Base-by-base conservation (phyloP, 2,113 vertebrate species). In the Cyprinus carpio region DNA sequence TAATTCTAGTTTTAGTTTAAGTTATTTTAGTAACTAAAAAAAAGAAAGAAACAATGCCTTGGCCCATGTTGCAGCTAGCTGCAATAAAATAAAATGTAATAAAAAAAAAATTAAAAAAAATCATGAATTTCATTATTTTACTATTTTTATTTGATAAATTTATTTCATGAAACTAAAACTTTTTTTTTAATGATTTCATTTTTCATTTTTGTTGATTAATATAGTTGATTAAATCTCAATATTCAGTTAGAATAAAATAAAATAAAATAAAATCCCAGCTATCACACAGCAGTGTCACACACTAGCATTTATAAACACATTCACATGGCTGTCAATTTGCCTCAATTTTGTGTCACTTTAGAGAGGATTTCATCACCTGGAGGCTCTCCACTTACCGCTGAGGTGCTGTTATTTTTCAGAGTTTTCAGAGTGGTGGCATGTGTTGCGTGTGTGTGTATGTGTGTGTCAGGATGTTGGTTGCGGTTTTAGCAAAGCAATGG, bases 401-500 rank as follows among this genome's bases (percentile, higher is more conserved):
- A 82, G 81, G 29, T 82, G 65, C 81, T 82, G 81, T 82, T 82
- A 71, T 82, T 82, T 81, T 81, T 81, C 79, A n/a, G n/a, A n/a
- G 81, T 82, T 82, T 82, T 82, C 81, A 82, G 67, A 58, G 65
- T 82, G 49, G 81, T 56, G 67, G 84, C 65, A 58, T 75, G 69
- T 81, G 78, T 81, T 75, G 60, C 23, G 40, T 43, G 40, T 43
- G 40, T 43, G 9, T 37, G 37, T 37, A 5, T 56, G 56, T 10
- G 56, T 75, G 82, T 83, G 77, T 56, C 56, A 85, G 82, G 84
- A 80, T 85, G 76, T 85, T 85, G 89, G 89, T 92, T 92, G 81
- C 87, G 90, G 92, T 94, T 94, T 94, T 92, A 94, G 89, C 91
- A 88, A 90, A 89, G 89, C 94, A 94, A 94, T 94, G 94, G 94